Evolutionary conservation across 2,888 invertebrate genomes (phyloP).

Genomic region (Hyposoter didymator): DNA sequence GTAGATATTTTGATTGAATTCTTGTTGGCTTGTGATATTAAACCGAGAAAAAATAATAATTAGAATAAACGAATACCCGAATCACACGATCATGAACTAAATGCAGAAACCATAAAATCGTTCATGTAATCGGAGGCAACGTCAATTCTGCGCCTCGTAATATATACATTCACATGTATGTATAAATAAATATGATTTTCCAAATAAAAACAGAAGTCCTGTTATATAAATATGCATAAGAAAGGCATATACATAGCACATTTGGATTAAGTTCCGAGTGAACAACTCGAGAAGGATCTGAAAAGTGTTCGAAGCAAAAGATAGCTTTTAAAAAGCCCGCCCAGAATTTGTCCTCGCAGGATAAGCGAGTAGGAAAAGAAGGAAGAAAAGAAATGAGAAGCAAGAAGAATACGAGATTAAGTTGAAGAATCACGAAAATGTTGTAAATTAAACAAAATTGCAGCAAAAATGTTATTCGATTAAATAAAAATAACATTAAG

Average conservation of each 20-base stretch:
- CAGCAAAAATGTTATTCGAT: conserved; percentile 42
- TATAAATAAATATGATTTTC: background rate
- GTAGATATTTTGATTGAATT: conserved; percentile 65
- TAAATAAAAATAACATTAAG: background rate
- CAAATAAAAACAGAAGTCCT: too few species aligned
- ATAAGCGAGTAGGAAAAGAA: background rate
- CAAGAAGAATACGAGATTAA: background rate
- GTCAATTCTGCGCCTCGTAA: conserved; percentile 41
- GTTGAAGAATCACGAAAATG: background rate
- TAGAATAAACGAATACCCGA: conserved; percentile 31
- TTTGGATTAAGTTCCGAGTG: conserved; percentile 46
- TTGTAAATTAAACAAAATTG: background rate
- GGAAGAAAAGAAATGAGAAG: background rate
- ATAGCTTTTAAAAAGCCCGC: conserved; percentile 22
- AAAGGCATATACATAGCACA: conserved; percentile 37
- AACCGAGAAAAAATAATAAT: conserved; percentile 43
- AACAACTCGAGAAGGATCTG: conserved; percentile 16
- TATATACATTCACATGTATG: background rate
- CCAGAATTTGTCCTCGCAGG: background rate
- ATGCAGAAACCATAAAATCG: conserved; percentile 42
- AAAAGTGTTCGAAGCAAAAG: conserved; percentile 16
- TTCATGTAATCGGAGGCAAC: conserved; percentile 56
- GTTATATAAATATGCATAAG: background rate
- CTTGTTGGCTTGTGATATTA: conserved; percentile 74
- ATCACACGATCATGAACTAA: conserved; percentile 20